Base-by-base conservation (phyloP, 2,113 vertebrate species). In the Rhizomys pruinosus region DNA sequence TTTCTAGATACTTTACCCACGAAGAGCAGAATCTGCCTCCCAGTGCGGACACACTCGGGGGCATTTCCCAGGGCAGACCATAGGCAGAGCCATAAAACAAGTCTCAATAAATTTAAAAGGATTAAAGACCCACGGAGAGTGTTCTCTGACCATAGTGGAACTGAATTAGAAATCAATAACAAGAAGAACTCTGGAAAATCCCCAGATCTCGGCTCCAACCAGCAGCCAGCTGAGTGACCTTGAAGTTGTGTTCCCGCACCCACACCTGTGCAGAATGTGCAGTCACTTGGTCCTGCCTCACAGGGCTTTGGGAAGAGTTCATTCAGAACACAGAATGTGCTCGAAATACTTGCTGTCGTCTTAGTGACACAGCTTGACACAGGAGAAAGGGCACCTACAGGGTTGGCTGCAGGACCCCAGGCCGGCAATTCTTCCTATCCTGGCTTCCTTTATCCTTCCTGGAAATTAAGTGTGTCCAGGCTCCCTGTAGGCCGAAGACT, bases 91-190 rank as follows among this genome's bases (percentile, higher is more conserved):
- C 57, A 19, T 9, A 69, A 68, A 61, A 71, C 57, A 84, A 87
- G 81, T 68, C 81, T 92, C 39, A 37, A 19, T 85, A 71, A 72
- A 92, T 92, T 66, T 68, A 76, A 64, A 78, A 90, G 69, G 88
- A 78, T 64, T 82, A 63, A 94, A 93, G 64, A 39, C 55, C 63
- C 81, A 63, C 59, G 71, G 90, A 89, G 88, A 34, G 66, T 47
- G 34, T 66, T 90, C 91, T 91, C 81, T 20, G 44, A 84, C 76
- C 66, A 84, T 85, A 72, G 3, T 13, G 68, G 78, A 81, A 80
- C 64, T 78, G 93, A 92, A 79, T 72, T 85, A 93, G 81, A 94
- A 96, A 95, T 94, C 77, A 87, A 47, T 85, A 90, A 69, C 1
- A 76, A 63, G 78, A 89, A 91, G 73, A 71, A 74, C 77, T 64